Conservation (phyloP, 2,113 vertebrate genomes). For the Otus sunia region DNA sequence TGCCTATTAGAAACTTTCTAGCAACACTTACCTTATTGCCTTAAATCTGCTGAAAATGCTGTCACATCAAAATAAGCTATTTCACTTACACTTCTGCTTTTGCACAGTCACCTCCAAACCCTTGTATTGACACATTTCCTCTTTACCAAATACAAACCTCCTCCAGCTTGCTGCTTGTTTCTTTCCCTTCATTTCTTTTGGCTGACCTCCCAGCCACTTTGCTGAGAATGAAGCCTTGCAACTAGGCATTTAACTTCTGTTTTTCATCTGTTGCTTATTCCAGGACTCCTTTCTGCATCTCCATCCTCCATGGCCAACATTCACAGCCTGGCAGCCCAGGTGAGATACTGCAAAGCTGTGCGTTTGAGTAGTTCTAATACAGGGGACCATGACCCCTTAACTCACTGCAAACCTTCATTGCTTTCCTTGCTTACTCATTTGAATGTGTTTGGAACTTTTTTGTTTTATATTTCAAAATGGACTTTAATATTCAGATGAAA, state of each 20-base stretch:
- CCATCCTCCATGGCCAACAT: not conserved
- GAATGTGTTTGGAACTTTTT: not conserved
- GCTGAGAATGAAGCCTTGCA: not conserved
- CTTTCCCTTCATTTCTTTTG: conserved; percentile 34
- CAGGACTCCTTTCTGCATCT: not conserved
- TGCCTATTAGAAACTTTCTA: conserved; percentile 10
- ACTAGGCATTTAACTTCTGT: not conserved
- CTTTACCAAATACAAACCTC: conserved; percentile 11
- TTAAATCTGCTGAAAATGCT: conserved; percentile 18
- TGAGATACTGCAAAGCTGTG: not conserved
- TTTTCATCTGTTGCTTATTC: conserved; percentile 27
- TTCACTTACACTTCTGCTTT: conserved; percentile 40
- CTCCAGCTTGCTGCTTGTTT: not conserved
- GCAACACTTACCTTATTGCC: conserved; percentile 1
- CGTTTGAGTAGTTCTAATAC: not conserved
- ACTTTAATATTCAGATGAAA: not conserved
- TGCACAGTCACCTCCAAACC: conserved; percentile 46
- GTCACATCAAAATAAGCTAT: conserved; percentile 39
- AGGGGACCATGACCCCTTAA: not conserved
- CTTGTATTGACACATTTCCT: conserved; percentile 20
- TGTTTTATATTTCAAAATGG: not conserved
- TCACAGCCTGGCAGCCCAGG: not conserved
- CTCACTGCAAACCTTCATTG: not conserved
- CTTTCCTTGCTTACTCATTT: not conserved
- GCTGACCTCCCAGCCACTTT: conserved; percentile 31